These are phyloP conservation scores for Decapterus maruadsi DNA, from an alignment of 2,797 vertebrate genomes.

Conservation along the genomic window DNA sequence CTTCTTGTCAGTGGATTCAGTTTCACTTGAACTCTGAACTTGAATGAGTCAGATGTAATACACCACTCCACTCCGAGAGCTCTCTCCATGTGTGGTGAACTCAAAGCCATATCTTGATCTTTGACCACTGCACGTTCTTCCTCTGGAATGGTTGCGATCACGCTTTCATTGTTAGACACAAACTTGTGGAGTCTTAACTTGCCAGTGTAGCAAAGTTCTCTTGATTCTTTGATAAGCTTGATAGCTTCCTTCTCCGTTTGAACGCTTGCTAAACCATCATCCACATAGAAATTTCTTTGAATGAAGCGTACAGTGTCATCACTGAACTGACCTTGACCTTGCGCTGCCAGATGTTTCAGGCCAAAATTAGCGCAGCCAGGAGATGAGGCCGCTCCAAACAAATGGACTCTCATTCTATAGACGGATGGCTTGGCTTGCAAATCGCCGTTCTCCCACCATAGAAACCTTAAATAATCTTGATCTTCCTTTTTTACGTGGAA, in stretches of 20 bases:
- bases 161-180: constrained; percentile 39
- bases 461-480: constrained; percentile 42
- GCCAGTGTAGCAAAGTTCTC: constrained; percentile 43
- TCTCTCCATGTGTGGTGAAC: constrained; percentile 39
- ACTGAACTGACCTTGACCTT: constrained; percentile 28
- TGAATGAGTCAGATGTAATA: constrained; percentile 46
- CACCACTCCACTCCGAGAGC: constrained; percentile 60
- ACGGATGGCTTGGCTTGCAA: constrained; percentile 2
- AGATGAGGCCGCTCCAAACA: constrained; percentile 54
- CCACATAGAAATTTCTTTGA: constrained; percentile 38
- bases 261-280: constrained; percentile 19
- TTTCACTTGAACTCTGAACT: constrained; percentile 60
- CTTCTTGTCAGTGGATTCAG: constrained; percentile 51
- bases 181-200: constrained; percentile 47
- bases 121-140: constrained; percentile 11
- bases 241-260: constrained; percentile 32
- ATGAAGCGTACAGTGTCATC: constrained; percentile 29
- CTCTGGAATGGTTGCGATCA: constrained; percentile 51
- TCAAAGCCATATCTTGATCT: constrained; percentile 30
- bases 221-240: constrained; percentile 42
- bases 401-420: constrained; percentile 21
- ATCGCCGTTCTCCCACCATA: constrained; percentile 51
- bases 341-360: constrained; percentile 30
- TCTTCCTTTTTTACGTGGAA: constrained; percentile 7
- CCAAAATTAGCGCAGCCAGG: constrained; percentile 46